Evolutionary conservation across 2,797 vertebrate species (phyloP).

Genomic region (Fringilla coelebs): DNA sequence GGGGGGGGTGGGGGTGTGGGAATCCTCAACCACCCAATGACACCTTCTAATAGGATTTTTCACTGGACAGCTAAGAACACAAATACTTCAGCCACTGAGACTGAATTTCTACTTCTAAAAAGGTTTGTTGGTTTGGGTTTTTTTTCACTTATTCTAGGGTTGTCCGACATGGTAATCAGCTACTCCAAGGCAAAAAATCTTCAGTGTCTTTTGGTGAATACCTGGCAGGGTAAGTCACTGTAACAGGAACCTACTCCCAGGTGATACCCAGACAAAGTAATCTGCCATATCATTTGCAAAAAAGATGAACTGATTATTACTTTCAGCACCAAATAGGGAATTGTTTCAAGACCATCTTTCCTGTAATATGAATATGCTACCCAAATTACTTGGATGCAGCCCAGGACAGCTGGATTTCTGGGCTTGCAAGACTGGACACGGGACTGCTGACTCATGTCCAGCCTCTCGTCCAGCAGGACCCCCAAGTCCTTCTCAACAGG

Average conservation of each 20-base stretch:
- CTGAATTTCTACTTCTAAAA: background rate
- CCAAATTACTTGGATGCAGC: background rate
- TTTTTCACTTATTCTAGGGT: background rate
- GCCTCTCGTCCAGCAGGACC: background rate
- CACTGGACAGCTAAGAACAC: background rate
- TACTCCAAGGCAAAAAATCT: background rate
- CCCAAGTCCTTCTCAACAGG: background rate
- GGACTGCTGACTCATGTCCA: background rate
- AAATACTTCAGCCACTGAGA: background rate
- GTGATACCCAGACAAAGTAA: background rate
- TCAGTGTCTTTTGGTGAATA: background rate
- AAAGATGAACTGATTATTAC: background rate
- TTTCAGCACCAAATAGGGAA: background rate
- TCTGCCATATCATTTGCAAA: background rate
- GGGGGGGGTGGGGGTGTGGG: accelerated
- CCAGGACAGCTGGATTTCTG: background rate
- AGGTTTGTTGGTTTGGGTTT: background rate
- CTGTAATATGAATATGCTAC: background rate
- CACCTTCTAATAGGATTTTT: background rate
- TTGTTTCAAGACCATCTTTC: background rate
- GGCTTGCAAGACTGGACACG: background rate
- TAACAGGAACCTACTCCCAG: background rate
- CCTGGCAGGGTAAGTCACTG: background rate
- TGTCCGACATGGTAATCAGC: background rate
- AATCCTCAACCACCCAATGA: background rate